Evolutionary conservation across 2,113 vertebrate species (phyloP).

Genomic region (Cyprinodon tularosa): DNA sequence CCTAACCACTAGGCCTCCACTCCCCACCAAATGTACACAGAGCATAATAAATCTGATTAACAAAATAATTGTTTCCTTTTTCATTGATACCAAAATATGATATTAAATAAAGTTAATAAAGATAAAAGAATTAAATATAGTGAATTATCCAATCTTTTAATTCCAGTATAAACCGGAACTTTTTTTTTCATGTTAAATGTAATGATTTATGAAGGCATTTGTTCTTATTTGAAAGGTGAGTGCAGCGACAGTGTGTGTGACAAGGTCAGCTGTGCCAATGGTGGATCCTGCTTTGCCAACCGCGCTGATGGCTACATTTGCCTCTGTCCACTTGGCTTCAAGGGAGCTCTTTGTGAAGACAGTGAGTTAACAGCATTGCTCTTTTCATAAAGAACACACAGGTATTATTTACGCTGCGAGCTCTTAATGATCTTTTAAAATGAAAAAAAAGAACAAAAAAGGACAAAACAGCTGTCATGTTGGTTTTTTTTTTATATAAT

Average conservation of each 20-base stretch:
- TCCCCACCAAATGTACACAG: too few relatives aligned
- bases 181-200: neutral
- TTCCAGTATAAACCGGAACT: too few relatives aligned
- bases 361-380: slow-evolving; percentile 79
- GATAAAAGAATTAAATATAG: too few relatives aligned
- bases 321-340: slow-evolving; percentile 93
- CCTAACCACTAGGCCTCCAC: too few relatives aligned
- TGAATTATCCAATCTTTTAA: too few relatives aligned
- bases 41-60: too few relatives aligned
- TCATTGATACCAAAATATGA: too few relatives aligned
- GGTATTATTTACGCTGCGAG: neutral
- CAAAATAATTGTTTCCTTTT: too few relatives aligned
- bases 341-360: slow-evolving; percentile 89
- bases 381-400: neutral
- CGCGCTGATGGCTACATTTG: slow-evolving; percentile 91
- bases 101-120: too few relatives aligned
- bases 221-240: slow-evolving; percentile 80
- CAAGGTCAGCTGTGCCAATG: slow-evolving; percentile 85
- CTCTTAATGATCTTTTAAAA: neutral
- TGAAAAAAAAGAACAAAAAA: neutral
- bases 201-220: neutral
- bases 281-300: slow-evolving; percentile 85
- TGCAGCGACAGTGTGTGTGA: slow-evolving; percentile 92
- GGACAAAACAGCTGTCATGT: neutral
- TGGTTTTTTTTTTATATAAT: slow-evolving; percentile 39